Evolutionary conservation across 2,113 vertebrate species (phyloP).

Genomic region (human): DNA sequence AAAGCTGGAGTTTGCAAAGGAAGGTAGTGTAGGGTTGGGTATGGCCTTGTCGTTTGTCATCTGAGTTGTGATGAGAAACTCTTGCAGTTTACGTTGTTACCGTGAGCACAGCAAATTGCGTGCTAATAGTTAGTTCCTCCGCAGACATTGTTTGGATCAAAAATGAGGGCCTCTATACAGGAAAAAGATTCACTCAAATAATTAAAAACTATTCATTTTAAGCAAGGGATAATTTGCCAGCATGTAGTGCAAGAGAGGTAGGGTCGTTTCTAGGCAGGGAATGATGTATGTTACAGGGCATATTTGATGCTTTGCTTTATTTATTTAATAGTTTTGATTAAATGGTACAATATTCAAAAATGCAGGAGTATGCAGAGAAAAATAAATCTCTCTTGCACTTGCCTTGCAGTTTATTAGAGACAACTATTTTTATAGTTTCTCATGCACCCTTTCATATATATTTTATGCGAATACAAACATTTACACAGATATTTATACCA

Average conservation of each 20-base stretch:
- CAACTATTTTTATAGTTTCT: rapidly evolving
- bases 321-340: neutral
- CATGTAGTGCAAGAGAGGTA: neutral
- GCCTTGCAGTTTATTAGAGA: neutral
- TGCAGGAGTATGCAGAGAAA: neutral
- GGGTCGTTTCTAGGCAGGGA: neutral
- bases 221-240: neutral
- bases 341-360: neutral
- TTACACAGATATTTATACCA: neutral
- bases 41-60: neutral
- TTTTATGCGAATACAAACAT: rapidly evolving
- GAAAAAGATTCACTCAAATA: neutral
- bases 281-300: neutral
- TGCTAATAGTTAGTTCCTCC: neutral
- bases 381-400: neutral
- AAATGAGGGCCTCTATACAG: neutral
- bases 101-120: neutral
- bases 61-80: neutral
- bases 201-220: neutral
- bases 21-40: neutral
- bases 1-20: constrained; percentile 24
- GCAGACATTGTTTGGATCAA: neutral
- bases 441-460: rapidly evolving
- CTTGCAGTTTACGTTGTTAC: neutral
- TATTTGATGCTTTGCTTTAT: neutral